Evolutionary conservation across 1,140 invertebrate species (phyloP).

Genomic region (Trypoxylus dichotomus): DNA sequence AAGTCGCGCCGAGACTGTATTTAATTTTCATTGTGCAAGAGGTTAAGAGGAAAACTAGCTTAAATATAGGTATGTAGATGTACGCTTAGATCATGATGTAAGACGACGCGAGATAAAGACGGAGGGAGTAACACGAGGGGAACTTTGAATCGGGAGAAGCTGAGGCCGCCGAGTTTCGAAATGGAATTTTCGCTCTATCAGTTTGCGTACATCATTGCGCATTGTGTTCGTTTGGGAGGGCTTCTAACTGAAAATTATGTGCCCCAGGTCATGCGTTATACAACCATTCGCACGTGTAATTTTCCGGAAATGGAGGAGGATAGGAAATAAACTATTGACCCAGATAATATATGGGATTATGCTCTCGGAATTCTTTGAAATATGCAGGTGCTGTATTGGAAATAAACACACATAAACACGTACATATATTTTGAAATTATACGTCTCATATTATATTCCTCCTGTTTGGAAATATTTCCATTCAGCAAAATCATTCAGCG

Average conservation of each 20-base stretch:
- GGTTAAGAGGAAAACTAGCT: neutral
- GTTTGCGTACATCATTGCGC: neutral
- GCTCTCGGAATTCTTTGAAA: too few species aligned
- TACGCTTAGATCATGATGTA: neutral
- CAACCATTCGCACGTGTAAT: too few species aligned
- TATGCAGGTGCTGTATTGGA: too few species aligned
- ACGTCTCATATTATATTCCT: too few species aligned
- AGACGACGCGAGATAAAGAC: neutral
- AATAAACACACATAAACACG: too few species aligned
- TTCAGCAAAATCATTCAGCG: too few species aligned
- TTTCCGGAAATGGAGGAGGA: too few species aligned
- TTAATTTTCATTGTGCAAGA: constrained; percentile 4
- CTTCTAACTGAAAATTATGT: neutral
- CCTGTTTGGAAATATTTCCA: too few species aligned
- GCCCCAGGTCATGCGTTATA: neutral
- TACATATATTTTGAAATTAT: too few species aligned
- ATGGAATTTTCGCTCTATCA: constrained; percentile 1
- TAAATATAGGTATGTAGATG: neutral
- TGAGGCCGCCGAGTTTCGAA: neutral
- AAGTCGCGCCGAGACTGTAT: neutral
- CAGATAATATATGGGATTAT: too few species aligned
- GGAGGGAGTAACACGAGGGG: neutral
- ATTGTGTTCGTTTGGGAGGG: neutral
- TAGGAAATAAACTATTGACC: too few species aligned
- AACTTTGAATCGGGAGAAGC: neutral